Percentiles rank a stretch among this genome's conserved stretches.
Conservation (phyloP, 2,888 invertebrate species). For the Lycophotia porphyrea region DNA sequence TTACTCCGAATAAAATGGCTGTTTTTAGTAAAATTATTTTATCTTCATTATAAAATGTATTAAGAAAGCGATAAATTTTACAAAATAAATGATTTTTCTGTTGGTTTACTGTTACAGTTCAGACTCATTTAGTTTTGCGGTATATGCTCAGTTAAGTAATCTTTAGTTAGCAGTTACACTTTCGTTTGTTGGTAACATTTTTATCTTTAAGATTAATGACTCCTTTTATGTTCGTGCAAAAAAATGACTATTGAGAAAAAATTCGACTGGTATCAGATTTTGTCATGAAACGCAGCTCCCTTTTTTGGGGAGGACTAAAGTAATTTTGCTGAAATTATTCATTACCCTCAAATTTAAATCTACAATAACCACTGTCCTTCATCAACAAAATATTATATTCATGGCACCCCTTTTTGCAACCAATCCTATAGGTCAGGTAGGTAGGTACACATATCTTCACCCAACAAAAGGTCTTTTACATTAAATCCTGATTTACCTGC, state of each 20-base stretch:
- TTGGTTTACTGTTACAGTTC: too few species aligned
- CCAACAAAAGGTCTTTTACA: slow-evolving; percentile 43
- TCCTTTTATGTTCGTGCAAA: slow-evolving; percentile 23
- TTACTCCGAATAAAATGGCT: too few species aligned
- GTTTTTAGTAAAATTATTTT: too few species aligned
- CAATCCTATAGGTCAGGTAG: neutral
- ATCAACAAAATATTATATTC: neutral
- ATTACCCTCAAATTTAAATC: neutral
- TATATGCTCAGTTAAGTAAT: neutral
- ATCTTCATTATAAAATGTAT: neutral
- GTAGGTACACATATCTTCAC: slow-evolving; percentile 10
- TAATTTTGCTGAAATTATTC: neutral
- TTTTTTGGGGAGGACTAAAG: too few species aligned
- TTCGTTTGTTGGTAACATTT: slow-evolving; percentile 6
- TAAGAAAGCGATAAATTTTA: neutral
- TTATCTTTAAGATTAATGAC: neutral
- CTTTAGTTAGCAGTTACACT: neutral
- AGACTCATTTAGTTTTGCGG: neutral
- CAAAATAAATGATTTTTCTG: neutral
- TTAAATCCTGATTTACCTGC: slow-evolving; percentile 59
- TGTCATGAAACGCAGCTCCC: neutral
- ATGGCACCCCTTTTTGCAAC: neutral
- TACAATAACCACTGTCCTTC: neutral
- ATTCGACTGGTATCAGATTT: neutral
- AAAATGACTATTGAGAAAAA: slow-evolving; percentile 4